Percentiles rank a stretch among this genome's conserved stretches.
phyloP scores from a whole-genome alignment of 2,113 vertebrate species.

The Muscicapa adusta region DNA sequence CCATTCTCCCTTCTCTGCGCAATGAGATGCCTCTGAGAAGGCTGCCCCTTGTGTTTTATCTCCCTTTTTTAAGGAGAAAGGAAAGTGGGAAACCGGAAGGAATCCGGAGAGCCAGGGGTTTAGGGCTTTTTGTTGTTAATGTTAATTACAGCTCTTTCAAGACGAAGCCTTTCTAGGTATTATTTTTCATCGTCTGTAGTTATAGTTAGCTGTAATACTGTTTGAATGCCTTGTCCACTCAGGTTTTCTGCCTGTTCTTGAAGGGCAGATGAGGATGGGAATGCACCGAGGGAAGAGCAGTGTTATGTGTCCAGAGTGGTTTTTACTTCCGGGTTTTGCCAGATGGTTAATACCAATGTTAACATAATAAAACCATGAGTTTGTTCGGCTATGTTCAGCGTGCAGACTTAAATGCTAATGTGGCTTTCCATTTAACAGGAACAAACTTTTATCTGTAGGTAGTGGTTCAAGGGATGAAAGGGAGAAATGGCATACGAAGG shows the following conservation, averaged over 20 bases:
- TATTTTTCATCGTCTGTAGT: neutral
- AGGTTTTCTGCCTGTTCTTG: neutral
- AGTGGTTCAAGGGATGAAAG: neutral
- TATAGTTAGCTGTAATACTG: neutral
- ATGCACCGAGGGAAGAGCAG: neutral
- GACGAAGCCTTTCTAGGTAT: neutral
- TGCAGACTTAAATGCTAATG: neutral
- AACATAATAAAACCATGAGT: neutral
- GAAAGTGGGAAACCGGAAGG: neutral
- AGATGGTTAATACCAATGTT: neutral
- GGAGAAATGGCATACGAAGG: neutral
- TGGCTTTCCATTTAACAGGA: neutral
- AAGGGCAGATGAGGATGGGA: neutral
- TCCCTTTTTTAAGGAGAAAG: neutral
- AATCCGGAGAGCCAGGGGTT: accelerated
- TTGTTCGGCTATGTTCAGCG: neutral
- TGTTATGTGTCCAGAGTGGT: neutral
- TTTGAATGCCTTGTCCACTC: neutral
- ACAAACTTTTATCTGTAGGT: neutral
- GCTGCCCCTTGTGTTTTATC: neutral
- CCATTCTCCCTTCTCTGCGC: accelerated
- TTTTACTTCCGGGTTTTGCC: neutral
- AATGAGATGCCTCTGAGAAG: neutral
- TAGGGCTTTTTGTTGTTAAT: neutral
- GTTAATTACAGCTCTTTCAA: neutral